Base-by-base conservation (phyloP, 2,797 vertebrate genomes). In the Xerus rutilus region DNA sequence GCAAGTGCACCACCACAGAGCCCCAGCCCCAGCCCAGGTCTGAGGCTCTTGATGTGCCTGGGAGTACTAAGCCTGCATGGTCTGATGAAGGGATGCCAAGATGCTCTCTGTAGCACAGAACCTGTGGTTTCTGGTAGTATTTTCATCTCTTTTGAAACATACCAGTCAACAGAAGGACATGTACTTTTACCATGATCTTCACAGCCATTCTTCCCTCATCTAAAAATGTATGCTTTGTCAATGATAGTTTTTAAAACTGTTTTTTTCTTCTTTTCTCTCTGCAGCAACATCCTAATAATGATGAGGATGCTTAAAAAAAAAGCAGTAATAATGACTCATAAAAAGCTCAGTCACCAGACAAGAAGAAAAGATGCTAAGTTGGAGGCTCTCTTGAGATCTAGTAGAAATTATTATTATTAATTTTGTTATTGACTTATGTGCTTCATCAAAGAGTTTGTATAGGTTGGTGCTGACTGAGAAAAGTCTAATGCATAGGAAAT, bases 341-440 rank as follows among this genome's bases (percentile, higher is more conserved):
- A 86, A 87, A 85, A 43, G n/a, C 74, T 86, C 82, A 86, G 85
- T 90, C n/a, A 69, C 39, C 64, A 72, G 81, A 39, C 17, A 69
- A 57, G 39, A 54, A 96, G 87, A 28, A 57, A 69, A 93, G 52
- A 92, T 89, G 43, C 25, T 35, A 69, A n/a, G 25, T 81, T 79
- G 72, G 69, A 82, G 72, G 11, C 86, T 93, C 28, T 95, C 65
- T 92, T 84, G 54, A 85, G 64, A 81, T 89, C 92, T 86, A 59
- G 49, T 43, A 91, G 94, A 93, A 81, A 74, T 65, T 47, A n/a
- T 81, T 83, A 11, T 64, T 30, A 62, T 67, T 18, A n/a, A 90
- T 88, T 52, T 92, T 92, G 69, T 90, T 30, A 18, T 95, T 76
- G 25, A 67, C 62, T 92, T 70, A 28, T 28, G 20, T 89, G 57